Evolutionary conservation across 2,113 vertebrate species (phyloP), one percentile per base, ranked within the genome.

Genomic region (Menidia beryllina): DNA sequence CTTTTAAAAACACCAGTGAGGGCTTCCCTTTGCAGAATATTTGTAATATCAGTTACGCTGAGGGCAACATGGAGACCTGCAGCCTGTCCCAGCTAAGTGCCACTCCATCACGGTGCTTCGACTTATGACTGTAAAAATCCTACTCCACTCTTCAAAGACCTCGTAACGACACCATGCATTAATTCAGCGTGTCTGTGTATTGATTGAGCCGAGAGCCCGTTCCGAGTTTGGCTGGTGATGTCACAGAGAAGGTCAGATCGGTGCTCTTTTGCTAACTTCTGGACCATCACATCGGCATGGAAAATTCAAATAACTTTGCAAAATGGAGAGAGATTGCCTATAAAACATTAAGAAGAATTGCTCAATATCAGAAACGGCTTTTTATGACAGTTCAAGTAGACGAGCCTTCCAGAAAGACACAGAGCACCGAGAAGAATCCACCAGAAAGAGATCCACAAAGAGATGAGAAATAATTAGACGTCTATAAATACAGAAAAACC

Each of bases 401-500:
- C 54, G 10, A 72, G 61, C 13, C 38, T 41, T 74, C 56, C 19
- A 47, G 26, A 72, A 58, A 55, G 12, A 65, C 12, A 45, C 9
- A 72, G 5, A 57, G 21, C 38, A 59, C n/a, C n/a, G 14, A 41
- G 13, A 26, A 7, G 12, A 21, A 26, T 47, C 6, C 10, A 50
- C 19, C 10, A 45, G 60, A 48, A n/a, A 41, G 36, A 69, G 57
- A 78, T 59, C 47, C 72, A 67, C 52, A 2, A 2, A 26, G 25
- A 53, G 71, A 73, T 34, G 39, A 30, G 55, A 83, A 70, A 61
- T 81, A 55, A 83, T 83, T 62, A 59, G 10, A 41, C 60, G 45
- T 82, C 19, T 65, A 73, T 69, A 65, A 81, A 72, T 73, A 63
- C 23, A 85, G 52, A 81, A 73, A 69, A 39, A 65, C n/a, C n/a